phyloP scores from a whole-genome alignment of 2,888 invertebrate species.

The Agelastica alni region DNA sequence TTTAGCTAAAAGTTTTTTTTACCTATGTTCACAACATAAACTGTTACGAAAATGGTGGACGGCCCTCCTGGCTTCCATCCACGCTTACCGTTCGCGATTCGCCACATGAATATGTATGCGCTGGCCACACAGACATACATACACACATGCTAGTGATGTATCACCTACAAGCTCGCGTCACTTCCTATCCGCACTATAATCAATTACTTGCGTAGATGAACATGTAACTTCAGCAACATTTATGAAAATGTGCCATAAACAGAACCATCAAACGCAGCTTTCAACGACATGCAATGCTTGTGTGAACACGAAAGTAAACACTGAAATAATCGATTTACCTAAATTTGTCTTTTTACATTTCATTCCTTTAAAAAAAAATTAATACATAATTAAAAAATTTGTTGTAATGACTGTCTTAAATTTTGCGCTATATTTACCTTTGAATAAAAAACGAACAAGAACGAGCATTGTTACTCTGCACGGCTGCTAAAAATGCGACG shows the following conservation, averaged over 20 bases:
- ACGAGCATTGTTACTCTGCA: too few species aligned
- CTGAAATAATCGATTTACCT: constrained; percentile 9
- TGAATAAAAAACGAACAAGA: too few species aligned
- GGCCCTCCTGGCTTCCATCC: background rate
- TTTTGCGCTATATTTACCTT: too few species aligned
- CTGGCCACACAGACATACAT: constrained; percentile 48
- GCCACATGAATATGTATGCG: constrained; percentile 55
- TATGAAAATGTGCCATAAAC: constrained; percentile 55
- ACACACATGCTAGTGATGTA: constrained; percentile 52
- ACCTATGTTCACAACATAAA: too few species aligned
- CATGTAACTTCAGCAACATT: constrained; percentile 57
- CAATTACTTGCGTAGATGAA: constrained; percentile 59
- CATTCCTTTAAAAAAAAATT: too few species aligned
- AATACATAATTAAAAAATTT: too few species aligned
- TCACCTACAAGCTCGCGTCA: constrained; percentile 53
- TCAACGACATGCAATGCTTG: constrained; percentile 38
- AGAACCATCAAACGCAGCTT: constrained; percentile 51
- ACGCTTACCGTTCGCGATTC: constrained; percentile 32
- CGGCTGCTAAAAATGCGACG: too few species aligned
- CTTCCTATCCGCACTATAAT: constrained; percentile 54
- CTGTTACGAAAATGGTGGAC: constrained; percentile 14
- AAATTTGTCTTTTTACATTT: constrained; percentile 1
- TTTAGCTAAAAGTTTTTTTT: too few species aligned
- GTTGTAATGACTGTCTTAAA: too few species aligned
- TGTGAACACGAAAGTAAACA: constrained; percentile 20